These are phyloP conservation scores for Pristionchus maxplancki DNA, from an alignment of 2,888 invertebrate species.

Conservation along the genomic window DNA sequence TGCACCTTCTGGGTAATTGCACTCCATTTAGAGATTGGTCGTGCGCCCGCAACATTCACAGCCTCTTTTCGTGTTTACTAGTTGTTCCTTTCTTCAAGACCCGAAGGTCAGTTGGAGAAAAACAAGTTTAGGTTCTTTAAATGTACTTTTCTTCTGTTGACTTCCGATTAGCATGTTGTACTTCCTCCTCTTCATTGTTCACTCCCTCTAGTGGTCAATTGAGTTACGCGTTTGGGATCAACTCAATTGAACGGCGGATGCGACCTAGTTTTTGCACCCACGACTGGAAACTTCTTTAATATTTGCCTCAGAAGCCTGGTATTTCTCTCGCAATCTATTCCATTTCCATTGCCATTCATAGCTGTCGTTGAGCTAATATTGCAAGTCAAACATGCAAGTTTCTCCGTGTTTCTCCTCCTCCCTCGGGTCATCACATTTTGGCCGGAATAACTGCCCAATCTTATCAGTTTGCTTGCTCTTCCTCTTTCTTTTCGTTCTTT, in stretches of 20 bases:
- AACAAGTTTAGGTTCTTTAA: background rate
- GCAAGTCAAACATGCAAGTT: background rate
- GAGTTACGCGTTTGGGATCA: background rate
- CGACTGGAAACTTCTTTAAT: background rate
- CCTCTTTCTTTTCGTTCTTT: conserved; percentile 6
- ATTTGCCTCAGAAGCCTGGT: background rate
- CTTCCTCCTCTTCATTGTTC: background rate
- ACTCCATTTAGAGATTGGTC: conserved; percentile 2
- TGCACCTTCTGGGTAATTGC: conserved; percentile 9
- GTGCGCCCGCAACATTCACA: background rate
- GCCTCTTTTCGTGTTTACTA: background rate
- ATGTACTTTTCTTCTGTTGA: background rate
- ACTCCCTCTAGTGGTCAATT: background rate
- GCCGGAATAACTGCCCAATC: background rate
- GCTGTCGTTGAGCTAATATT: background rate
- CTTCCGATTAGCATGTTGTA: background rate
- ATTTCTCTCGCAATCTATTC: background rate
- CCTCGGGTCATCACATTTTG: background rate
- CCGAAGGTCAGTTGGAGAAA: background rate
- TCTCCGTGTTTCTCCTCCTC: background rate
- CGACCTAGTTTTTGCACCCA: background rate
- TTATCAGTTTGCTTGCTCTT: background rate
- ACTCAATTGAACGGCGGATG: background rate
- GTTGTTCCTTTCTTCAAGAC: background rate
- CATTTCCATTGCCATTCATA: background rate